Percentiles rank a stretch among this genome's conserved stretches.
Evolutionary conservation across 2,888 invertebrate species (phyloP).

Genomic region (Drosophila ezoana): DNA sequence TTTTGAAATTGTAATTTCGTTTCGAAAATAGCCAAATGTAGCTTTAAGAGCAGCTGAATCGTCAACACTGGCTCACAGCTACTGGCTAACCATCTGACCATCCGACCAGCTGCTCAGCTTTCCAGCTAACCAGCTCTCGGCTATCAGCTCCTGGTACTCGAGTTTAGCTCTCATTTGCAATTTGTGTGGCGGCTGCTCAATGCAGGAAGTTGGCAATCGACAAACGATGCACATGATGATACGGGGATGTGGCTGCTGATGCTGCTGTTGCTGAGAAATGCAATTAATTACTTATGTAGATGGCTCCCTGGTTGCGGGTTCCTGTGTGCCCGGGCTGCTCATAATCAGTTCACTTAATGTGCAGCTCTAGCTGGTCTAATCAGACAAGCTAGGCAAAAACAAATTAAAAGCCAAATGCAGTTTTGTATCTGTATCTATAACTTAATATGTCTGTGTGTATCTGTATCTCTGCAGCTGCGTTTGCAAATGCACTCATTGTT

Average conservation of each 20-base stretch:
- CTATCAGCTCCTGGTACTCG: conserved; percentile 8
- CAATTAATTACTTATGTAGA: conserved; percentile 77
- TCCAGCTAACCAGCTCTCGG: conserved; percentile 13
- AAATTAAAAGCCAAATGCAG: conserved; percentile 48
- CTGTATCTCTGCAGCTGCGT: conserved; percentile 11
- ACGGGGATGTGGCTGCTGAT: conserved; percentile 28
- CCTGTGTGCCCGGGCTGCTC: conserved; percentile 27
- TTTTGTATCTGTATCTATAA: conserved; percentile 21
- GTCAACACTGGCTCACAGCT: conserved; percentile 5
- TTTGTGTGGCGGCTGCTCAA: conserved; percentile 46
- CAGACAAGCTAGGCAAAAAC: conserved; percentile 61
- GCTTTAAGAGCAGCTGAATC: too few relatives aligned
- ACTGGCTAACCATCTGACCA: not conserved
- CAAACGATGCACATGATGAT: conserved; percentile 61
- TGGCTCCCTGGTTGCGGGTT: conserved; percentile 44
- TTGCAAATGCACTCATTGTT: conserved; percentile 41
- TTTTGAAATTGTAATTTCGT: too few relatives aligned
- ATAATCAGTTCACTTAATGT: conserved; percentile 69
- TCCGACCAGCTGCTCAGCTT: not conserved
- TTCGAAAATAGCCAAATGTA: too few relatives aligned
- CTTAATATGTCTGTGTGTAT: conserved; percentile 2
- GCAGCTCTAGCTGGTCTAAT: conserved; percentile 59
- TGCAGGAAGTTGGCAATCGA: conserved; percentile 78
- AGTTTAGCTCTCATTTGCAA: conserved; percentile 45
- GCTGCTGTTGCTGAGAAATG: conserved; percentile 46